A percentile compares a stretch with the other conserved stretches of the same genome.
These are phyloP conservation scores for Pteropus rufus DNA, from an alignment of 2,797 vertebrate species.

Conservation along the genomic window DNA sequence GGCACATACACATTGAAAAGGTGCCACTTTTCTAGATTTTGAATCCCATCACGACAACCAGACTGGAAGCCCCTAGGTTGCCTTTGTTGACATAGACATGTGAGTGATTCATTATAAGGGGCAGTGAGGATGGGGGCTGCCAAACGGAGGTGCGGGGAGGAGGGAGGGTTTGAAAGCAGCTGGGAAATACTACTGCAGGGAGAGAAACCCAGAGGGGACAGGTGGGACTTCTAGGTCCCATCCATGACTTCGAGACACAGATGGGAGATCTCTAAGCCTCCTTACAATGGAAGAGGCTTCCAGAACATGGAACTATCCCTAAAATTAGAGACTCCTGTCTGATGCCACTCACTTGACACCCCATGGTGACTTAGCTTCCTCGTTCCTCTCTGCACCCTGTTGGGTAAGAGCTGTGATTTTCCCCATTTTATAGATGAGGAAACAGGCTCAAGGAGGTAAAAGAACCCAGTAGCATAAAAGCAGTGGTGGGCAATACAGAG, in stretches of 20 bases:
- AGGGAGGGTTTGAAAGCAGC: background rate
- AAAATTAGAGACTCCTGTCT: background rate
- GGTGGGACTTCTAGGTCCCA: background rate
- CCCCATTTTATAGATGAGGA: background rate
- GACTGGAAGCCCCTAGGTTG: background rate
- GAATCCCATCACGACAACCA: background rate
- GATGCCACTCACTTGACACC: too few species aligned
- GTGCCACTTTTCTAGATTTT: background rate
- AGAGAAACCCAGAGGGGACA: background rate
- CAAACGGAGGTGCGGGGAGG: fast-evolving
- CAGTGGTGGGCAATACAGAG: background rate
- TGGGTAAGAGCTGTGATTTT: background rate
- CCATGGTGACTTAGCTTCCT: background rate
- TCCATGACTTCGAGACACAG: background rate
- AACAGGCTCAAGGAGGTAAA: background rate
- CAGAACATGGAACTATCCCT: background rate
- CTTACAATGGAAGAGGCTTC: background rate
- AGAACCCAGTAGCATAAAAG: background rate
- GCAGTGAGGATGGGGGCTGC: background rate
- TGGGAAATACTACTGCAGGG: background rate
- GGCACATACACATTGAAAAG: fast-evolving
- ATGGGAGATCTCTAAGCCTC: background rate
- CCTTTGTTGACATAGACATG: fast-evolving
- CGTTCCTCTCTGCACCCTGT: background rate
- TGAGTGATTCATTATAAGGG: background rate